A percentile compares a stretch with the other conserved stretches of the same genome.
These are phyloP conservation scores for Cerceris ruficornis DNA, from an alignment of 2,888 invertebrate genomes.

Conservation along the genomic window DNA sequence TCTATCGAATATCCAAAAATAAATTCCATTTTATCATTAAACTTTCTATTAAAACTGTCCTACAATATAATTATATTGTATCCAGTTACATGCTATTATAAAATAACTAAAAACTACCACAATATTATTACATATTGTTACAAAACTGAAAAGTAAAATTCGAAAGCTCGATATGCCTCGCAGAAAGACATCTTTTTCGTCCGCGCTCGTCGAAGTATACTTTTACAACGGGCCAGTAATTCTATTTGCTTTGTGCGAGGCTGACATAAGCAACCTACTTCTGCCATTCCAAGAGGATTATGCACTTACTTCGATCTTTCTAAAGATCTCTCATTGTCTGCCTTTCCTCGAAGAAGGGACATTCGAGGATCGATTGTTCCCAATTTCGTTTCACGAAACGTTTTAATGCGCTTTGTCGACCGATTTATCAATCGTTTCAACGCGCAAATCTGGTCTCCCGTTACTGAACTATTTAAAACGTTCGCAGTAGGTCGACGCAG, in stretches of 20 bases:
- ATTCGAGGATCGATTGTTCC: slow-evolving; percentile 50
- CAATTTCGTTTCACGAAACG: slow-evolving; percentile 50
- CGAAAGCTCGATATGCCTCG: too few species aligned
- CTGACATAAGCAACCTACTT: slow-evolving; percentile 44
- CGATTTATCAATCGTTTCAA: slow-evolving; percentile 45
- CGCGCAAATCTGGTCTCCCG: slow-evolving; percentile 41
- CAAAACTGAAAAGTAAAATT: too few species aligned
- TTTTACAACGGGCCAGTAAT: background rate
- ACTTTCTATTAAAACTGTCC: too few species aligned
- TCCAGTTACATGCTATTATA: too few species aligned
- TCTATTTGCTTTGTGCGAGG: slow-evolving; percentile 18
- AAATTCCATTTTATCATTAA: too few species aligned
- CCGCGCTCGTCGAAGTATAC: background rate
- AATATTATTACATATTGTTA: too few species aligned
- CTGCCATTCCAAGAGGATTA: slow-evolving; percentile 37
- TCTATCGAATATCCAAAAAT: too few species aligned
- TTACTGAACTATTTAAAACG: slow-evolving; percentile 44
- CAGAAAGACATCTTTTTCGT: too few species aligned
- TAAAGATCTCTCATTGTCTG: slow-evolving; percentile 30
- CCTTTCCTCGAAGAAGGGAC: slow-evolving; percentile 25
- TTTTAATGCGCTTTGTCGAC: slow-evolving; percentile 65
- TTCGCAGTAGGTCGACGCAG: slow-evolving; percentile 3
- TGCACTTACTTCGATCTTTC: slow-evolving; percentile 30
- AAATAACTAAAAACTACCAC: too few species aligned
- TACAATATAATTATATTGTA: too few species aligned